Evolutionary conservation across 2,113 vertebrate species (phyloP).

Genomic region (Hippocampus guttulatus): DNA sequence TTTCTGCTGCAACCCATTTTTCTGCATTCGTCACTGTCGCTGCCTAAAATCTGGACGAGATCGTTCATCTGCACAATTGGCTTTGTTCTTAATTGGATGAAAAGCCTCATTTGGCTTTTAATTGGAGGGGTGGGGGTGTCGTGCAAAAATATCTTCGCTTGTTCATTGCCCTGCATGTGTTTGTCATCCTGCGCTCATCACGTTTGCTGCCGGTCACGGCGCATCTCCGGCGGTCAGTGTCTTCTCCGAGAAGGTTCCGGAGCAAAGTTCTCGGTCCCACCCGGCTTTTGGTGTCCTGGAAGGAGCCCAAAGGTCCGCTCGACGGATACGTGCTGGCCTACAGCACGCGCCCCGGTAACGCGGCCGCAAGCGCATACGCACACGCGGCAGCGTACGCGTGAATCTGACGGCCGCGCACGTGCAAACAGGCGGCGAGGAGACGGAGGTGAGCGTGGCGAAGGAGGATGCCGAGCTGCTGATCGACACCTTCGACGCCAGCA

Average conservation of each 20-base stretch:
- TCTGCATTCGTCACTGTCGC: too few relatives aligned
- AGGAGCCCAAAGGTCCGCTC: slow-evolving; percentile 67
- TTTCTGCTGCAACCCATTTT: too few relatives aligned
- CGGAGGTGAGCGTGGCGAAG: slow-evolving; percentile 53
- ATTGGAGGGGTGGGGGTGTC: too few relatives aligned
- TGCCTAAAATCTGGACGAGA: too few relatives aligned
- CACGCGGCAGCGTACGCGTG: too few relatives aligned
- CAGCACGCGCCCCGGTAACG: slow-evolving; percentile 61
- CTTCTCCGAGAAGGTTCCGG: slow-evolving; percentile 65
- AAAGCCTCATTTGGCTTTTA: too few relatives aligned
- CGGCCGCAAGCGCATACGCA: too few relatives aligned
- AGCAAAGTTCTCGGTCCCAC: slow-evolving; percentile 54
- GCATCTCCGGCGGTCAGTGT: slow-evolving; percentile 47
- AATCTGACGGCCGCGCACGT: neutral
- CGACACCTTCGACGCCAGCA: slow-evolving; percentile 47
- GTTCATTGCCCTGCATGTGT: neutral
- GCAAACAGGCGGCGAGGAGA: slow-evolving; percentile 49
- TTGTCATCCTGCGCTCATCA: neutral
- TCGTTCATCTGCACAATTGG: too few relatives aligned
- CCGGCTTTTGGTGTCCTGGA: slow-evolving; percentile 68
- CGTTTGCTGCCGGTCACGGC: neutral
- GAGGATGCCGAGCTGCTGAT: slow-evolving; percentile 59
- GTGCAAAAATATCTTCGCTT: too few relatives aligned
- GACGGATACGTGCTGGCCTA: slow-evolving; percentile 68
- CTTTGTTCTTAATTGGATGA: too few relatives aligned